These are phyloP conservation scores for Noctua comes DNA, from an alignment of 2,888 invertebrate species.

Conservation along the genomic window DNA sequence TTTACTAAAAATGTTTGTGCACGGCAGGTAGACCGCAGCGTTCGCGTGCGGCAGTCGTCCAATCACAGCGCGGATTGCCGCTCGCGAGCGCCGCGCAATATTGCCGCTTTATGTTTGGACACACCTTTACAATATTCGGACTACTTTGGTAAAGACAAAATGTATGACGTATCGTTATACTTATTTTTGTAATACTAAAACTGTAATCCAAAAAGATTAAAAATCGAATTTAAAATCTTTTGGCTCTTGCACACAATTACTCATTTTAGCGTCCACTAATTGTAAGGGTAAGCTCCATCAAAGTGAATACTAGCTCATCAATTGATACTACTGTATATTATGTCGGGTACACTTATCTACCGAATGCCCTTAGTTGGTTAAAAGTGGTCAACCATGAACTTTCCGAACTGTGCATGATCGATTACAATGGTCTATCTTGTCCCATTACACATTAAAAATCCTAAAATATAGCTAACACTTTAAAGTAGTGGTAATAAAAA, in stretches of 20 bases:
- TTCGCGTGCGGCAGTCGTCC: too few relatives aligned
- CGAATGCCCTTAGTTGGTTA: not conserved
- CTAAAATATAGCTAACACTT: constrained; percentile 56
- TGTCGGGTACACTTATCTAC: not conserved
- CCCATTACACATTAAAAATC: constrained; percentile 38
- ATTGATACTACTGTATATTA: constrained; percentile 8
- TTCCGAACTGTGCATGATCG: not conserved
- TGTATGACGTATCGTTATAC: constrained; percentile 41
- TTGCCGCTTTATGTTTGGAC: too few relatives aligned
- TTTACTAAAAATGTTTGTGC: too few relatives aligned
- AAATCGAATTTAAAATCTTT: constrained; percentile 53
- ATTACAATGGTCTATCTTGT: constrained; percentile 23
- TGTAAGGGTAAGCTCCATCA: not conserved
- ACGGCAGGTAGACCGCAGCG: too few relatives aligned
- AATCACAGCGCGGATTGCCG: too few relatives aligned
- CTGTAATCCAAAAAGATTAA: constrained; percentile 61
- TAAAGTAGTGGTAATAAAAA: constrained; percentile 53
- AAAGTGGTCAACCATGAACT: not conserved
- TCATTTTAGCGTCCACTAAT: constrained; percentile 1
- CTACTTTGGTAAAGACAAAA: constrained; percentile 46
- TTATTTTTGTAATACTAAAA: constrained; percentile 43
- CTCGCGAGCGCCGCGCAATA: too few relatives aligned
- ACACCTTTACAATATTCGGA: constrained; percentile 22
- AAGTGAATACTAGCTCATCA: not conserved
- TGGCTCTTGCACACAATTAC: constrained; percentile 15